Evolutionary conservation across 2,888 invertebrate species (phyloP), one percentile per base, ranked within the genome.

Genomic region (Troides oblongomaculatus): DNA sequence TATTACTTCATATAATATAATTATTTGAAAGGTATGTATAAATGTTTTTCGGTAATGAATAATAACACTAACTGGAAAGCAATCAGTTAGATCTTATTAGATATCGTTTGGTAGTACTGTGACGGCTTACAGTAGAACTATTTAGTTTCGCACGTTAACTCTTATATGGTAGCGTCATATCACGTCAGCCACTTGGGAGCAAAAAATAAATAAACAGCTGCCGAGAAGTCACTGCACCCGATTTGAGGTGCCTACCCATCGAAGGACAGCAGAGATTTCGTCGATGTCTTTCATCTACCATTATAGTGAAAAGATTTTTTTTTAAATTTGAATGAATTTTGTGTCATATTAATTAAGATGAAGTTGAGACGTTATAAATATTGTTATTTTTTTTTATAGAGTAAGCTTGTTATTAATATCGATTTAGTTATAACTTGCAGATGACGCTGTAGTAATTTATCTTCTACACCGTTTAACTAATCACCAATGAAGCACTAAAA

Each of bases 131-230:
- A 69, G 75, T 74, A 73, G 71, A 71, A 74, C 79, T 78, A 79
- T 80, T 82, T 75, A 75, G 74, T 76, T 87, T 85, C 80, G 82
- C 85, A 81, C 86, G 79, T 83, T 83, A 82, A 77, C 74, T 74
- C 75, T 46, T 75, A 78, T 73, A 76, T 78, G 77, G 76, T 76
- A 80, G 75, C 77, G 78, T 83, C 87, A 83, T 85, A 87, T 88
- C 85, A 87, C 79, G 90, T 88, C 89, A 86, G 78, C 64, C 61
- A 68, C 64, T 14, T 72, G 70, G 71, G 71, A 68, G 73, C 77
- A 76, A 80, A 79, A 84, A 83, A 79, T 79, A 82, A 80, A 76
- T 74, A 76, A 77, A 75, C 67, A 70, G 62, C n/a, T 18, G 21
- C 63, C 50, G 39, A 58, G 71, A 57, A 74, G 74, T 74, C 76